Conservation (phyloP, 35 echinoderm and acorn worm genomes). For the Diadema setosum region DNA sequence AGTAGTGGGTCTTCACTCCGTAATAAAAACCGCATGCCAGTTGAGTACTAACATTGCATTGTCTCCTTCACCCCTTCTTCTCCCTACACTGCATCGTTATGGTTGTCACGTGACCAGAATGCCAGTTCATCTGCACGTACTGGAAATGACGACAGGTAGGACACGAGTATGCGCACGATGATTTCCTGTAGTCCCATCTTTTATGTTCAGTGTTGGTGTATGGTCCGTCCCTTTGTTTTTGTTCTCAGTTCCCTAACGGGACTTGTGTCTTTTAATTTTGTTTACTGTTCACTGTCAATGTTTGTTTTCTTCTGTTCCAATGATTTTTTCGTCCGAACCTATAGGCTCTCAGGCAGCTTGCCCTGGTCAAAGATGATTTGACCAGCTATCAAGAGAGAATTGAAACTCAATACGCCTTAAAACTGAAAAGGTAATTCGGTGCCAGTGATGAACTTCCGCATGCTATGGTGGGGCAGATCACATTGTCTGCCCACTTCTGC, state of each 20-base stretch:
- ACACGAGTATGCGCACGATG: too few species aligned
- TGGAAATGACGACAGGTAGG: constrained; percentile 19
- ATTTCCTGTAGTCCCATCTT: not conserved
- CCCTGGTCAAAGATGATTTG: constrained; percentile 53
- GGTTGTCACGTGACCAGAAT: constrained; percentile 3
- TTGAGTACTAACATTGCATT: constrained; percentile 14
- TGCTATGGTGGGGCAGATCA: too few species aligned
- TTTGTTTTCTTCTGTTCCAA: not conserved
- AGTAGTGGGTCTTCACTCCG: too few species aligned
- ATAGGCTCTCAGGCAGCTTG: constrained; percentile 59
- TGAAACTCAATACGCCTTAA: constrained; percentile 37
- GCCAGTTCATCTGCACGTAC: constrained; percentile 10
- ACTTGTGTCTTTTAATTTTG: not conserved
- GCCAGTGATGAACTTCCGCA: too few species aligned
- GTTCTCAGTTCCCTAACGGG: not conserved
- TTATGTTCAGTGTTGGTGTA: not conserved
- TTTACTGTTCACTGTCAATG: not conserved
- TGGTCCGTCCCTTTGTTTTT: not conserved
- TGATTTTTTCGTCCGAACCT: constrained; percentile 19
- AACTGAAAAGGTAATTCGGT: constrained; percentile 39
- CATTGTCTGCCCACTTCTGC: too few species aligned
- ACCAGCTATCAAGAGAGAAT: constrained; percentile 52
- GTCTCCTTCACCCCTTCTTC: not conserved
- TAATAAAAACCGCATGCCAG: not conserved
- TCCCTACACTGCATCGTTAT: constrained; percentile 3